Base-by-base conservation (phyloP, 2,888 invertebrate genomes). In the Drosophila incognita region DNA sequence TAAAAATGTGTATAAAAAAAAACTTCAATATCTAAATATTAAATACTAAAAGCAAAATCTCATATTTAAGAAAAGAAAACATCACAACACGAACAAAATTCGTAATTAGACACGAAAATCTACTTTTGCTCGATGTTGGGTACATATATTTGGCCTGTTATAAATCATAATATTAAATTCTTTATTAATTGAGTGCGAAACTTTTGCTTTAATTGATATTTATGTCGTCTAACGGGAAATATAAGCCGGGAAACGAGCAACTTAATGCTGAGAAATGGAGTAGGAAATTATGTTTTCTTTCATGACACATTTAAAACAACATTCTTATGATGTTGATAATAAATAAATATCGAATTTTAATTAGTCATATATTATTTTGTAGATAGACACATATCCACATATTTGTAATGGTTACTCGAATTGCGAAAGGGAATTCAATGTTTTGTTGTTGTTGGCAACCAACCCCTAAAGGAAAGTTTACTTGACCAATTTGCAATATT, bases 181-280 rank as follows among this genome's bases (percentile, higher is more conserved):
- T 73, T 66, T 76, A 65, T 72, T 79, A 87, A 81, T 72, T 69
- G 68, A 58, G 60, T 52, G 42, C 60, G 72, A 69, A 85, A 71
- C 69, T 83, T 72, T 65, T 7, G 18, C 61, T 61, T 54, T 75
- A 79, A 85, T 89, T 81, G 69, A 62, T 71, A 85, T 85, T 89
- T 81, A 85, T 86, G 75, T 74, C 33, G 57, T 33, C 27, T 27
- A n/a, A 11, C 33, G 36, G n/a, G 31, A 58, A 75, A 35, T 58
- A 53, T 35, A n/a, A 29, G 31, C 62, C 33, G 40, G 1, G 8
- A 65, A 38, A 33, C 4, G 33, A 11, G 33, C 0, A 33, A 33
- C 33, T 33, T 33, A 33, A 33, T 8, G 15, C 15, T 31, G 15
- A 13, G n/a, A 49, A 52, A 35, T 35, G n/a, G 62, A 33, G 54